Conservation (phyloP, 2,888 invertebrate species). For the Ectemnius cavifrons region DNA sequence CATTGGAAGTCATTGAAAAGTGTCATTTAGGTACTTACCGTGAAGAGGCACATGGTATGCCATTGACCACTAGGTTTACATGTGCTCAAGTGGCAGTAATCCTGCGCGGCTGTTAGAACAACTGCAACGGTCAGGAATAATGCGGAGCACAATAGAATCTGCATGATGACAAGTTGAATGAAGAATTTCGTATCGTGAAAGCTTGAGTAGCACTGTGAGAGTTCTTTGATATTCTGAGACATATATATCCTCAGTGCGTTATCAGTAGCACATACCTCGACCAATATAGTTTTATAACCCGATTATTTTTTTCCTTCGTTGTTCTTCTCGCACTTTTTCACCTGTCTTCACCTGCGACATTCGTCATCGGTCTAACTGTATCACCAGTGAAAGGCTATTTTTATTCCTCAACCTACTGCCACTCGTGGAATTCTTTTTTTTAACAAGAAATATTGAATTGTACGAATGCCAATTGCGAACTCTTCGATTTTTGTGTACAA, state of each 20-base stretch:
- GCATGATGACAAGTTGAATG: neutral
- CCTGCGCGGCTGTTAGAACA: neutral
- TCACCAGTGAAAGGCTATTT: too few species aligned
- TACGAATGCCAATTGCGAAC: too few species aligned
- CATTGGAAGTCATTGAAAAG: neutral
- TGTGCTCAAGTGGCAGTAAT: conserved; percentile 32
- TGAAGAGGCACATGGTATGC: conserved; percentile 43
- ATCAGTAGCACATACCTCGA: neutral
- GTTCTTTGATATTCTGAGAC: neutral
- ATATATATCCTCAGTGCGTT: neutral
- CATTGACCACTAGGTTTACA: neutral
- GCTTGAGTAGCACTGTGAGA: too few species aligned
- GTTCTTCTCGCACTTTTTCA: neutral
- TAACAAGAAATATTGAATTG: too few species aligned
- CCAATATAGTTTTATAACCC: neutral
- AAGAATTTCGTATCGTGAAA: too few species aligned
- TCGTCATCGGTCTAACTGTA: neutral
- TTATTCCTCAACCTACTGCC: too few species aligned
- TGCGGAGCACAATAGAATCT: neutral
- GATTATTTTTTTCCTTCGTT: neutral
- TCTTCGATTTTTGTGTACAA: too few species aligned
- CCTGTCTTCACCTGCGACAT: neutral
- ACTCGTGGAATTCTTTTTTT: too few species aligned
- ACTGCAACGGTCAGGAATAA: neutral
- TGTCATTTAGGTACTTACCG: conserved; percentile 29